Evolutionary conservation across 1,140 invertebrate species (phyloP).

Genomic region (Drosophila pandora): DNA sequence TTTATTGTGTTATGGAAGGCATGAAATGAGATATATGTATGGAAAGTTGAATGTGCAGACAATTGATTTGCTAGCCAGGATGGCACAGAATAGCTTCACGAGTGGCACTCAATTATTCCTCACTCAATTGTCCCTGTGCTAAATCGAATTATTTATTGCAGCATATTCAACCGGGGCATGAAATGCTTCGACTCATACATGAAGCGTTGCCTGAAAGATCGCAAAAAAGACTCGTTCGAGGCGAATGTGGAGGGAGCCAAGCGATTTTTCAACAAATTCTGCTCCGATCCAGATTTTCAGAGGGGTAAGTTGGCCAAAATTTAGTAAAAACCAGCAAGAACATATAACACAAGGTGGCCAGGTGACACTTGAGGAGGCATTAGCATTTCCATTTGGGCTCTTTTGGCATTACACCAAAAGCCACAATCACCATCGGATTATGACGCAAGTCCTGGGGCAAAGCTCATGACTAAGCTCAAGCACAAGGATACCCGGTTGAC

Average conservation of each 20-base stretch:
- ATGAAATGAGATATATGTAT: no score
- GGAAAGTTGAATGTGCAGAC: not conserved
- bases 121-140: slow-evolving; percentile 20
- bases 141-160: slow-evolving; percentile 51
- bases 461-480: not conserved
- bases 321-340: not conserved
- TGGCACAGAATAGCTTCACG: slow-evolving; percentile 3
- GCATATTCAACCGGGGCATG: slow-evolving; percentile 79
- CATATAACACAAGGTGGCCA: slow-evolving; percentile 4
- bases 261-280: slow-evolving; percentile 76
- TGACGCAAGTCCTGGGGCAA: not conserved
- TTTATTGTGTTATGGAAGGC: no score
- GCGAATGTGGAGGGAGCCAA: slow-evolving; percentile 77
- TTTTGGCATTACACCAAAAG: not conserved
- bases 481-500: slow-evolving; percentile 20
- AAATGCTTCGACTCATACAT: slow-evolving; percentile 78
- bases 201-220: slow-evolving; percentile 64
- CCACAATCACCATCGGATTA: slow-evolving; percentile 1
- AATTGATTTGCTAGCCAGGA: slow-evolving; percentile 14
- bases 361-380: not conserved
- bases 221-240: slow-evolving; percentile 63
- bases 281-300: slow-evolving; percentile 71
- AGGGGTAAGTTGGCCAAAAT: slow-evolving; percentile 53
- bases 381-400: not conserved
- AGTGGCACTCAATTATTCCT: slow-evolving; percentile 29